Evolutionary conservation across 2,888 invertebrate genomes (phyloP).

Genomic region (Matsumyia berberina): DNA sequence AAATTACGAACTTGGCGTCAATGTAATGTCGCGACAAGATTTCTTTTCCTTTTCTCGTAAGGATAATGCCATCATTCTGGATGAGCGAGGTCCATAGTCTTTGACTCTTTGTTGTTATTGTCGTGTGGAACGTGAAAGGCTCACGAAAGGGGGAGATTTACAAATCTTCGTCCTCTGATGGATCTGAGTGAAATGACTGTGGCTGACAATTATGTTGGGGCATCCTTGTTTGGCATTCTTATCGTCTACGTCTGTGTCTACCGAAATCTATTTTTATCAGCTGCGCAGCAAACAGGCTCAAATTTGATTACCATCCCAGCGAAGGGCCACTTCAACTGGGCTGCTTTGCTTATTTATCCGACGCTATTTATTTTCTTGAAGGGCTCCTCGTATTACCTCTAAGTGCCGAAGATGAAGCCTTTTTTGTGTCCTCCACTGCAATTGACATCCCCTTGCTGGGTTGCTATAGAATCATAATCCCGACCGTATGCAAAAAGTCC

Average conservation of each 20-base stretch:
- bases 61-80: slow-evolving; percentile 47
- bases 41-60: slow-evolving; percentile 23
- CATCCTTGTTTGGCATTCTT: slow-evolving; percentile 22
- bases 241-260: not conserved
- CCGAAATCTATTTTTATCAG: slow-evolving; percentile 21
- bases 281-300: not conserved
- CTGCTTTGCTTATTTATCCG: slow-evolving; percentile 13
- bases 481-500: slow-evolving; percentile 29
- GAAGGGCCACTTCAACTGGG: not conserved
- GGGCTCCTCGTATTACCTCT: slow-evolving; percentile 12
- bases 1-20: slow-evolving; percentile 67
- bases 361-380: not conserved
- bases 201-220: slow-evolving; percentile 9
- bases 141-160: slow-evolving; percentile 2
- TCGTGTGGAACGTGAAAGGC: not conserved
- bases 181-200: slow-evolving; percentile 30
- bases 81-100: slow-evolving; percentile 9
- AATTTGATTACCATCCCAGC: slow-evolving; percentile 12
- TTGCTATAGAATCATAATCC: slow-evolving; percentile 42
- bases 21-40: slow-evolving; percentile 56
- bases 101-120: slow-evolving; percentile 1
- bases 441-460: slow-evolving; percentile 53
- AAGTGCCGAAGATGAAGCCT: slow-evolving; percentile 4
- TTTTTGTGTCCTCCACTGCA: not conserved
- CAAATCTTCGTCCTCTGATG: slow-evolving; percentile 32